A percentile compares a stretch with the other conserved stretches of the same genome.
Conservation (phyloP, 2,113 vertebrate species). For the Poeciliopsis retropinna region DNA sequence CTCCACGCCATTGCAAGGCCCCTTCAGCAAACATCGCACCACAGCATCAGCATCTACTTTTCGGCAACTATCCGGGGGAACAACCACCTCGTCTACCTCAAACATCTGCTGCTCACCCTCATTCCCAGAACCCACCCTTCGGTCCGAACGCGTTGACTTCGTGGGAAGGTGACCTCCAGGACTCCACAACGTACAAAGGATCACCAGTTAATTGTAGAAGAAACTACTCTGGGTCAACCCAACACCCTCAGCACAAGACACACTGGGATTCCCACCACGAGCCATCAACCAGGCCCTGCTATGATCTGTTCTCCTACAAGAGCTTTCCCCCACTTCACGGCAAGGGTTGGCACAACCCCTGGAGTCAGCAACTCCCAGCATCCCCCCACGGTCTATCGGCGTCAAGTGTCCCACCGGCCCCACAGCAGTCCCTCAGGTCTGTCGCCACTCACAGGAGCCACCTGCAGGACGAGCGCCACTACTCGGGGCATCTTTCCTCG, state of each 20-base stretch:
- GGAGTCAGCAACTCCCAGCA: conserved; percentile 36
- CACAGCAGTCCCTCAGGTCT: conserved; percentile 71
- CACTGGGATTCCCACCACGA: conserved; percentile 85
- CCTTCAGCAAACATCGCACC: conserved; percentile 79
- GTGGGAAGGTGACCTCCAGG: conserved; percentile 82
- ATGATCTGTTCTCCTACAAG: conserved; percentile 88
- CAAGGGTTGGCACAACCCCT: conserved; percentile 84
- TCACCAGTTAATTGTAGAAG: conserved; percentile 81
- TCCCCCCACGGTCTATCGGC: conserved; percentile 59
- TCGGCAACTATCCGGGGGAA: conserved; percentile 79
- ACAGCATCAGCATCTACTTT: conserved; percentile 81
- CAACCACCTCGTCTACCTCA: conserved; percentile 72
- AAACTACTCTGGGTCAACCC: conserved; percentile 73
- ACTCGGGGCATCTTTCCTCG: conserved; percentile 76
- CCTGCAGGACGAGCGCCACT: conserved; percentile 32
- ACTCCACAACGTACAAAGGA: conserved; percentile 83
- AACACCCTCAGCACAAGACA: conserved; percentile 78
- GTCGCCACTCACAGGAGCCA: conserved; percentile 21
- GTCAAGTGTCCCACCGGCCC: conserved; percentile 50
- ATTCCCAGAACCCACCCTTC: conserved; percentile 77
- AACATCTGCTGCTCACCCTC: conserved; percentile 38
- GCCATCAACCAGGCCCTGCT: conserved; percentile 83
- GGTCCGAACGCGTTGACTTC: conserved; percentile 77
- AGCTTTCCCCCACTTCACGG: conserved; percentile 85
- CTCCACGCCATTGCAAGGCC: conserved; percentile 78